A percentile compares a stretch with the other conserved stretches of the same genome.
These are phyloP conservation scores for Rhadina sibilatrix DNA, from an alignment of 2,113 vertebrate species.

Conservation along the genomic window DNA sequence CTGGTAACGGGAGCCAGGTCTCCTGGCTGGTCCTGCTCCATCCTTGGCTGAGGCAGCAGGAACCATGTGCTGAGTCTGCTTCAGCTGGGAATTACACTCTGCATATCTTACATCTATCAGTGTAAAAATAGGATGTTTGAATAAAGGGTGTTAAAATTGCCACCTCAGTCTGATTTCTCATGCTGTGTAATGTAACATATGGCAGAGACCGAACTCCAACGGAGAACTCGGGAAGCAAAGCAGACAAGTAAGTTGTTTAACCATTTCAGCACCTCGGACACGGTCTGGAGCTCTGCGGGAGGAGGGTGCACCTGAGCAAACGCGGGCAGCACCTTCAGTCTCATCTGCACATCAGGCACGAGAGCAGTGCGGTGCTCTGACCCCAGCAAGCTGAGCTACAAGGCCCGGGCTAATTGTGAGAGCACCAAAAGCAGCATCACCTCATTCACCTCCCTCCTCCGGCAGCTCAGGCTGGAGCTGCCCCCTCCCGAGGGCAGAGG, in stretches of 20 bases:
- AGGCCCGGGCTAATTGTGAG: not conserved
- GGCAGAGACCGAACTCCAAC: conserved; percentile 34
- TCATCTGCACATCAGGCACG: not conserved
- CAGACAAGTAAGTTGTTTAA: conserved; percentile 28
- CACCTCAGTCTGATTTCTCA: conserved; percentile 64
- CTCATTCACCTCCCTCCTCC: not conserved
- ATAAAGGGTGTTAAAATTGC: conserved; percentile 69
- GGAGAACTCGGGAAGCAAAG: not conserved
- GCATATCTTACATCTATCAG: conserved; percentile 61
- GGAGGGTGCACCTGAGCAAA: accelerated
- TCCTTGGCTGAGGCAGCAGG: conserved; percentile 40
- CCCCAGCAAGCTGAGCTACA: not conserved
- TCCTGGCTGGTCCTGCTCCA: not conserved
- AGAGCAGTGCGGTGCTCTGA: not conserved
- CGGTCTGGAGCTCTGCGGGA: not conserved
- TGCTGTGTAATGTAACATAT: conserved; percentile 62
- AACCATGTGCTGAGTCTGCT: conserved; percentile 55
- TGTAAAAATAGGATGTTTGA: conserved; percentile 66
- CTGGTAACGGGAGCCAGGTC: accelerated
- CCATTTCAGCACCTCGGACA: not conserved
- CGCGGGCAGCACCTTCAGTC: accelerated
- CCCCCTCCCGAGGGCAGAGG: not conserved
- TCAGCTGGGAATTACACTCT: conserved; percentile 54
- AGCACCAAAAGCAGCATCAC: not conserved
- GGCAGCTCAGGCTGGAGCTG: not conserved